A percentile compares a stretch with the other conserved stretches of the same genome.
Evolutionary conservation across 2,797 vertebrate species (phyloP).

Genomic region (Macropus fuliginosus): DNA sequence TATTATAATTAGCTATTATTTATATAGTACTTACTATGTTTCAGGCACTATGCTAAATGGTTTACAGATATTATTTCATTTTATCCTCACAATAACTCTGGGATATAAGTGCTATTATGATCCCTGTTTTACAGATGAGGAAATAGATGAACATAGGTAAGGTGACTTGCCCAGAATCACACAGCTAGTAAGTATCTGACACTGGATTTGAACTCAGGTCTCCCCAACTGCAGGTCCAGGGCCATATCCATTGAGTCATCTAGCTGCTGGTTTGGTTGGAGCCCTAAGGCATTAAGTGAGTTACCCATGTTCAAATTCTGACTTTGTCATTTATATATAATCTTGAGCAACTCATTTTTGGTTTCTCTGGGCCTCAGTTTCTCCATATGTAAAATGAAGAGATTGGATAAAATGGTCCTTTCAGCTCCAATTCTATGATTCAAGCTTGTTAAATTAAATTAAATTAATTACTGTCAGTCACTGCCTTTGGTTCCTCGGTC

Average conservation of each 20-base stretch:
- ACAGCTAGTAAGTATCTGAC: not conserved
- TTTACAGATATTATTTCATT: not conserved
- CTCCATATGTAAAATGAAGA: not conserved
- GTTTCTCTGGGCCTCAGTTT: not conserved
- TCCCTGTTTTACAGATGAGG: not conserved
- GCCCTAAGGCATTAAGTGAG: not conserved
- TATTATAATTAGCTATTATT: no score
- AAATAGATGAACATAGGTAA: not conserved
- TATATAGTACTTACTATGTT: not conserved
- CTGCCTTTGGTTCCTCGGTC: not conserved
- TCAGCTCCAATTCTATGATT: not conserved
- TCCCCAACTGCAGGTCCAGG: not conserved
- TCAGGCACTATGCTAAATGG: not conserved
- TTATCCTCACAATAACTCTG: not conserved
- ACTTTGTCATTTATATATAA: not conserved
- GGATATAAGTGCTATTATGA: not conserved
- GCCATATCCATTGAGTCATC: not conserved
- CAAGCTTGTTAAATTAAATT: not conserved
- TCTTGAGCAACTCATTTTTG: not conserved
- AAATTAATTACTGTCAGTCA: slow-evolving; percentile 1
- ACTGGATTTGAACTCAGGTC: not conserved
- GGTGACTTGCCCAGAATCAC: no score
- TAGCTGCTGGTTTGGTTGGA: not conserved
- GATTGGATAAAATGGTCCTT: not conserved
- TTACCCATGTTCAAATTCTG: not conserved